Conservation (phyloP, 1,140 invertebrate genomes). For the Drosophila tropicalis region DNA sequence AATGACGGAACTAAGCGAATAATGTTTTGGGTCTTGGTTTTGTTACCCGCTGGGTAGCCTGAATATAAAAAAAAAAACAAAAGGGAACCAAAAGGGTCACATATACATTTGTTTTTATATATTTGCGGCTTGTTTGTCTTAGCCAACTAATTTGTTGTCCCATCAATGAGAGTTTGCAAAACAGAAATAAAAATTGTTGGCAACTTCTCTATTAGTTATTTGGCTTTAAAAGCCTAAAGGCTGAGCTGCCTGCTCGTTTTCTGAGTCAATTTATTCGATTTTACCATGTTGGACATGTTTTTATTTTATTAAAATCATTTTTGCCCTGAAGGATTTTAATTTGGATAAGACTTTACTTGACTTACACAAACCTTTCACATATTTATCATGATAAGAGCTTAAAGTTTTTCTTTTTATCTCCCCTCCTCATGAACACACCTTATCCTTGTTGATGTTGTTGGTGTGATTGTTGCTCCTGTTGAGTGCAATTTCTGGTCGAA, state of each 20-base stretch:
- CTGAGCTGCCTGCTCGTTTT: not conserved
- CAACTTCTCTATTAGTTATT: constrained; percentile 21
- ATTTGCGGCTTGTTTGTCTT: constrained; percentile 52
- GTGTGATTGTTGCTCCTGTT: constrained; percentile 14
- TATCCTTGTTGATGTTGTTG: constrained; percentile 17
- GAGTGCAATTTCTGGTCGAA: constrained; percentile 55
- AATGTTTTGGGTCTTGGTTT: constrained; percentile 45
- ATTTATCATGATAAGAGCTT: constrained; percentile 11
- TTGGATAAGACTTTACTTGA: constrained; percentile 7
- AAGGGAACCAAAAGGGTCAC: constrained; percentile 60
- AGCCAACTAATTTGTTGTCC: constrained; percentile 56
- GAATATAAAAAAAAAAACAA: constrained; percentile 1
- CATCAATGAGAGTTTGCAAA: constrained; percentile 27
- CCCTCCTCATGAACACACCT: not conserved
- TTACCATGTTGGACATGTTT: constrained; percentile 1
- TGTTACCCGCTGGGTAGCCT: constrained; percentile 45
- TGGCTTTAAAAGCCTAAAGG: constrained; percentile 4
- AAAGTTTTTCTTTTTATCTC: not conserved
- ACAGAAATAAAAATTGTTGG: constrained; percentile 36
- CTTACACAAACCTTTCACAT: constrained; percentile 6
- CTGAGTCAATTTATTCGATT: constrained; percentile 5
- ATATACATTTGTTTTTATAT: constrained; percentile 28
- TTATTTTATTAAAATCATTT: constrained; percentile 12
- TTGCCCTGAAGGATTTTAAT: constrained; percentile 11
- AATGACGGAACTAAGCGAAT: constrained; percentile 71